These are phyloP conservation scores for Poecilia latipinna DNA, from an alignment of 2,113 vertebrate species.

Conservation along the genomic window DNA sequence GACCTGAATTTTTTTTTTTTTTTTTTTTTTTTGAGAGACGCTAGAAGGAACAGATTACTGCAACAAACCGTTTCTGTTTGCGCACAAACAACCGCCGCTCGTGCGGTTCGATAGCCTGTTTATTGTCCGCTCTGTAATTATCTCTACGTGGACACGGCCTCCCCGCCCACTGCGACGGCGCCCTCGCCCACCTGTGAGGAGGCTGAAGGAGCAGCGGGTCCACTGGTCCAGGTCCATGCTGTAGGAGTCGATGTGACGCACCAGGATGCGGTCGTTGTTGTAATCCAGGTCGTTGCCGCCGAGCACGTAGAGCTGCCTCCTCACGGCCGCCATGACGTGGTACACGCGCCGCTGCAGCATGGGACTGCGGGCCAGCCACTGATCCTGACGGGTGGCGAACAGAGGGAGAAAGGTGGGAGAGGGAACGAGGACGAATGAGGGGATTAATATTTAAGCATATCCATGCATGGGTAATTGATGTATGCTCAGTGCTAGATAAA, in stretches of 20 bases:
- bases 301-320: constrained; percentile 91
- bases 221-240: constrained; percentile 93
- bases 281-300: constrained; percentile 97
- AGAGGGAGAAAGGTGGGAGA: constrained; percentile 40
- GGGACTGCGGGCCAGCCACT: constrained; percentile 91
- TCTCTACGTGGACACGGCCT: neutral
- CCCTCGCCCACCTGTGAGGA: constrained; percentile 86
- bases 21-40: constrained; percentile 18
- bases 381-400: constrained; percentile 80
- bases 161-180: neutral
- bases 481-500: constrained; percentile 73
- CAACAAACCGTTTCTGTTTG: neutral
- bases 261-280: constrained; percentile 95
- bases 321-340: constrained; percentile 95
- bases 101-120: neutral
- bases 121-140: neutral
- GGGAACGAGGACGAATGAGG: constrained; percentile 58
- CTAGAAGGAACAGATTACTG: neutral
- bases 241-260: constrained; percentile 95
- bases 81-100: neutral
- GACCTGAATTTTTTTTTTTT: constrained; percentile 43
- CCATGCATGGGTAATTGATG: constrained; percentile 76
- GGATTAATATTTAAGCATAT: constrained; percentile 78
- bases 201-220: constrained; percentile 93
- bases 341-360: constrained; percentile 97